Base-by-base conservation (phyloP, 1,140 invertebrate genomes). In the Psilanteris sp. region DNA sequence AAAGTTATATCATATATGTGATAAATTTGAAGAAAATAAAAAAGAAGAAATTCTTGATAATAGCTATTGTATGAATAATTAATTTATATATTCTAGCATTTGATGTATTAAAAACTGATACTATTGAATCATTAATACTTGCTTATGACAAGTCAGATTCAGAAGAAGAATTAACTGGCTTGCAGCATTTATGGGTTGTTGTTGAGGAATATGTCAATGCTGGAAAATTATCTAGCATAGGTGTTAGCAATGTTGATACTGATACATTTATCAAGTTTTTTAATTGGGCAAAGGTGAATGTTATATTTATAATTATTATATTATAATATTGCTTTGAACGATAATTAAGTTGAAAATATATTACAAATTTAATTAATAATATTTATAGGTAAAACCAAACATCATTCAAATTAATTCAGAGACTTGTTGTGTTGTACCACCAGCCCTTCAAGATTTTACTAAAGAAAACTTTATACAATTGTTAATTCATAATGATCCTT, bases 381-480 rank as follows among this genome's bases (percentile, higher is more conserved):
- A n/a, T n/a, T 41, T 88, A 77, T 68, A 93, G 91, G 82, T 96
- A 0, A 96, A 96, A 79, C 97, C 97, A 9, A 92, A 91, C 70
- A 96, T 98, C 54, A 93, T 98, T 68, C 97, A 99, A 89, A 97
- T 99, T 62, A 98, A 97, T 89, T 90, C 99, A 37, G 93, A 96
- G 0, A 94, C 94, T 1, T 99, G 97, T 86, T 99, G 98, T 90
- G 94, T 98, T 2, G 97, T 99, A 57, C 97, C 97, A 7, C 93
- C 94, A 11, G 93, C 94, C 6, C 90, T 99, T 52, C 93, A 96
- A 83, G 91, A 92, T 44, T 99, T 97, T 89, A 96, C 97, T 48
- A 95, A 94, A 81, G 92, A 95, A 74, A 93, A 97, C 80, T 94
- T 96, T 77, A 93, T 99, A 37, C 96, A 98, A 81, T 89, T 99